A percentile compares a stretch with the other conserved stretches of the same genome.
These are phyloP conservation scores for Parus major DNA, from an alignment of 2,113 vertebrate species.

Conservation along the genomic window DNA sequence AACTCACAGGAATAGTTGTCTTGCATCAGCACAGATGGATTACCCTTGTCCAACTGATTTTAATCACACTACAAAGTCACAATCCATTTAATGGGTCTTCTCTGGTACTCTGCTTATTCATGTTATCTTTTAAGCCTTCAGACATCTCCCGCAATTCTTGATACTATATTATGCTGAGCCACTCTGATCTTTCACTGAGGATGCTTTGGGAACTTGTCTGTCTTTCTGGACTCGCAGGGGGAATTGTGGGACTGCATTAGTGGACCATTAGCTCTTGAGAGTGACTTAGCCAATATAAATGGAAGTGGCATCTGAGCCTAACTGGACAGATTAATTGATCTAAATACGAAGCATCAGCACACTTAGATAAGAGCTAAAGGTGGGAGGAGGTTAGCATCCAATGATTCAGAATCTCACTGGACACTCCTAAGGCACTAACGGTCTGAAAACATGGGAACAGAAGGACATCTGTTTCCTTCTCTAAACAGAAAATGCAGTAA, in stretches of 20 bases:
- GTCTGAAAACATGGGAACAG: background rate
- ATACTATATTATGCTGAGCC: background rate
- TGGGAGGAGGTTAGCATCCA: background rate
- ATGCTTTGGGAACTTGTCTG: background rate
- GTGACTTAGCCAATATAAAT: background rate
- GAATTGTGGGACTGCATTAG: background rate
- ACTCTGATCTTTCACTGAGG: background rate
- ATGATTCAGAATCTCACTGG: background rate
- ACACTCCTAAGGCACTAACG: background rate
- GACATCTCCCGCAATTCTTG: constrained; percentile 1
- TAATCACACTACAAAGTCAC: constrained; percentile 15
- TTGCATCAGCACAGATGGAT: constrained; percentile 40
- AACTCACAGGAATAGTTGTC: constrained; percentile 29
- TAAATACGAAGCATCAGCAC: background rate
- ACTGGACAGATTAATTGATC: background rate
- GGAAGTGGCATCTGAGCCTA: background rate
- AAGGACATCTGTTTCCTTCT: background rate
- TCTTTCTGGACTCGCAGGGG: background rate
- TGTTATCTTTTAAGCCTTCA: background rate
- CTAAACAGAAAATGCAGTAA: background rate
- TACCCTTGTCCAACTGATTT: constrained; percentile 39
- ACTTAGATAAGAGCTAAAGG: background rate
- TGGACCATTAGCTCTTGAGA: background rate
- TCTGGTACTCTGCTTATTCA: background rate
- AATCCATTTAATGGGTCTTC: constrained; percentile 7